A percentile compares a stretch with the other conserved stretches of the same genome.
phyloP scores from a whole-genome alignment of 2,113 vertebrate species.

The Oceanodroma tethys region DNA sequence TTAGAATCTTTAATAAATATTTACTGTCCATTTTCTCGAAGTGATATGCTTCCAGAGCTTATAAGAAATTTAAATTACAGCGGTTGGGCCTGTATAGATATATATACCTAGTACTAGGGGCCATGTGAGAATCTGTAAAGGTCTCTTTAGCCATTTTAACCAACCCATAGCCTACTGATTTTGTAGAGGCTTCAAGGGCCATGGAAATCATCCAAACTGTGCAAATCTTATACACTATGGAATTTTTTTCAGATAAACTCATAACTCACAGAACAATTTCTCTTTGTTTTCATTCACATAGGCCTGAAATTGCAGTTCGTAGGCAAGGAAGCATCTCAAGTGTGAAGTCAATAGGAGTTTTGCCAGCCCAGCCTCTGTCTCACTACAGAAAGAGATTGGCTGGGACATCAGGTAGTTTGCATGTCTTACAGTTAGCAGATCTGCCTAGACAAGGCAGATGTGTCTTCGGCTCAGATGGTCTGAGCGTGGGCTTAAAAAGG shows the following conservation, averaged over 20 bases:
- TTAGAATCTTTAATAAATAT: neutral
- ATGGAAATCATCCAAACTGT: neutral
- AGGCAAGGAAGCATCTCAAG: neutral
- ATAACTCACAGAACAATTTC: accelerated
- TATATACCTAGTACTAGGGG: neutral
- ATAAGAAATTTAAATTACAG: neutral
- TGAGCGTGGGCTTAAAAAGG: neutral
- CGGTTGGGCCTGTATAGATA: accelerated
- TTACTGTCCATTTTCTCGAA: neutral
- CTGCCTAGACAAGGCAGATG: neutral
- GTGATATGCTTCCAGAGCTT: neutral
- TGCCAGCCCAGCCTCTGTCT: neutral
- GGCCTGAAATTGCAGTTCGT: neutral
- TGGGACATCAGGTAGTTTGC: neutral
- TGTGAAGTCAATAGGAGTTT: neutral
- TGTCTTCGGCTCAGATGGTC: neutral
- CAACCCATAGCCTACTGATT: neutral
- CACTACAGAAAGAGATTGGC: neutral
- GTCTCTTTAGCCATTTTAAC: neutral
- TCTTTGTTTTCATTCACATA: neutral
- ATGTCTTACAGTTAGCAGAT: neutral
- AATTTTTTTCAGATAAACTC: neutral
- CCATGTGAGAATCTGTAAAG: neutral
- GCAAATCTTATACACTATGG: neutral
- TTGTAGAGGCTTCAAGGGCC: neutral